phyloP scores from a whole-genome alignment of 1,140 invertebrate species.

The Pseudomyrmex gracilis region DNA sequence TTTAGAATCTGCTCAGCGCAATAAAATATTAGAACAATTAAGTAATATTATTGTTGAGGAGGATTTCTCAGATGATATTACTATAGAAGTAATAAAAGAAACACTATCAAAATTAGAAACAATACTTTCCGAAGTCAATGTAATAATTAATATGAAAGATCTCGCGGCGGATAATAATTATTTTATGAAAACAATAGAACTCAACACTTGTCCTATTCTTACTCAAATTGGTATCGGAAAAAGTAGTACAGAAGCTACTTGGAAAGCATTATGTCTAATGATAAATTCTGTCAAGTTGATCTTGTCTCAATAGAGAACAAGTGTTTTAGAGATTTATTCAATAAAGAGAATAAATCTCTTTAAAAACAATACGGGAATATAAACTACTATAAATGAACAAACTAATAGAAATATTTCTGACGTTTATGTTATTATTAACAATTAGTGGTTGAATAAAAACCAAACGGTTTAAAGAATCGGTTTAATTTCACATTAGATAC shows the following conservation, averaged over 20 bases:
- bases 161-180: background rate
- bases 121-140: slow-evolving; percentile 11
- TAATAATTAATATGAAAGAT: slow-evolving; percentile 6
- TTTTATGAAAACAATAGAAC: slow-evolving; percentile 39
- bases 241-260: slow-evolving; percentile 49
- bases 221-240: slow-evolving; percentile 67
- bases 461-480: no score
- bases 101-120: slow-evolving; percentile 24
- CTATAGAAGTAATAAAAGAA: background rate
- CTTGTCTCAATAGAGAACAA: slow-evolving; percentile 24
- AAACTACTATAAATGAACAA: no score
- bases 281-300: slow-evolving; percentile 57
- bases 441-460: no score
- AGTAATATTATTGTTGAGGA: background rate
- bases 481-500: no score
- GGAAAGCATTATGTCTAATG: slow-evolving; percentile 42
- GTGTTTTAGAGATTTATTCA: background rate
- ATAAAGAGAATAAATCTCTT: background rate
- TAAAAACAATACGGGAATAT: no score
- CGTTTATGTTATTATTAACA: no score
- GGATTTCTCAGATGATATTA: background rate
- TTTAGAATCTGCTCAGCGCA: slow-evolving; percentile 45
- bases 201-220: slow-evolving; percentile 74
- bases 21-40: slow-evolving; percentile 62
- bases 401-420: no score